These are phyloP conservation scores for Cercopithecus mitis DNA, from an alignment of 2,797 vertebrate species.

Conservation along the genomic window DNA sequence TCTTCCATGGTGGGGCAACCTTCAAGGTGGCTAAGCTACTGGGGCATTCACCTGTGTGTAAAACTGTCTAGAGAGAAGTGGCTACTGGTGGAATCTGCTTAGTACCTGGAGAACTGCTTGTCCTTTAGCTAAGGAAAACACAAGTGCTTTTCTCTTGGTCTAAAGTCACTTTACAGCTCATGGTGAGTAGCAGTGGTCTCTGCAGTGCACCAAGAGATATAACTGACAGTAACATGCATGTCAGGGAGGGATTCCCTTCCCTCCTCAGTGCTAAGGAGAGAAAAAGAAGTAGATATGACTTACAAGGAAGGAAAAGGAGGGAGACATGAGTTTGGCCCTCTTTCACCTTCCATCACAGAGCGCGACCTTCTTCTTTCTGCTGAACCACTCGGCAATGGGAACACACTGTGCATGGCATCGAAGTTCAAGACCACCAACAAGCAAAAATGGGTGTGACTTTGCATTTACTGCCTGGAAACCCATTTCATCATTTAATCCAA, in stretches of 20 bases:
- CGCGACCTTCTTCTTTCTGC: background rate
- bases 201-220: background rate
- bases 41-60: background rate
- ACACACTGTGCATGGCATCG: background rate
- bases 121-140: background rate
- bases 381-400: background rate
- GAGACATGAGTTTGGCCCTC: background rate
- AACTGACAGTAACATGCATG: background rate
- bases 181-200: accelerated
- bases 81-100: background rate
- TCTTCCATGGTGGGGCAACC: background rate
- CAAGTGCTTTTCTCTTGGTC: background rate
- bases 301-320: conserved; percentile 1
- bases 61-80: background rate
- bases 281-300: background rate
- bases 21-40: background rate
- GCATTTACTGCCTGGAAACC: conserved; percentile 26
- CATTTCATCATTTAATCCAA: conserved; percentile 40
- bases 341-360: background rate
- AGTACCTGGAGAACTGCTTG: too few relatives aligned
- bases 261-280: conserved; percentile 6
- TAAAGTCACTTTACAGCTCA: background rate
- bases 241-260: background rate
- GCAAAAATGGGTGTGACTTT: background rate
- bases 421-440: background rate